These are phyloP conservation scores for Cyaniris semiargus DNA, from an alignment of 2,888 invertebrate genomes.

Conservation along the genomic window DNA sequence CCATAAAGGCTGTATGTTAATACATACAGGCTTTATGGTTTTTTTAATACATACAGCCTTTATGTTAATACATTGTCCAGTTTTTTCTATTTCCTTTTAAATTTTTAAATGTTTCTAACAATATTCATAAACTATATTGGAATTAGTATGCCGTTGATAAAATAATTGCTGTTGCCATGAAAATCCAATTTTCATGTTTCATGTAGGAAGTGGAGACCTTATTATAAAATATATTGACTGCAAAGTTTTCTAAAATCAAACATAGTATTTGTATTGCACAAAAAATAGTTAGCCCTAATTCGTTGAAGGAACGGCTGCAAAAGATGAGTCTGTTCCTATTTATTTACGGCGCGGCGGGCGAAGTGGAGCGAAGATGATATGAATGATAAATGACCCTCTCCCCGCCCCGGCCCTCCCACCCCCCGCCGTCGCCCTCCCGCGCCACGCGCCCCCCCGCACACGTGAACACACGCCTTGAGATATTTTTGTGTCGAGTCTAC, in stretches of 20 bases:
- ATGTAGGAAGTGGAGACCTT: too few species aligned
- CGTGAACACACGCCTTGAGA: constrained; percentile 71
- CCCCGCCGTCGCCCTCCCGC: constrained; percentile 43
- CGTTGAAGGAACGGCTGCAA: constrained; percentile 63
- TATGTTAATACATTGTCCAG: too few species aligned
- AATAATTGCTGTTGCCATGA: too few species aligned
- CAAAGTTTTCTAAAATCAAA: neutral
- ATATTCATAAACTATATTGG: too few species aligned
- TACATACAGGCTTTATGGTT: too few species aligned
- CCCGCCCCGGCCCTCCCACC: constrained; percentile 54
- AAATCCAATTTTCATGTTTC: too few species aligned
- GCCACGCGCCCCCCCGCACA: constrained; percentile 64
- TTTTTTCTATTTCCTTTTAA: too few species aligned
- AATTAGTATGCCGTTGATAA: too few species aligned
- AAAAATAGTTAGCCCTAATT: constrained; percentile 45
- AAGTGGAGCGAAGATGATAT: constrained; percentile 82
- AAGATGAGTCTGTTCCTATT: constrained; percentile 81
- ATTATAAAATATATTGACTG: neutral
- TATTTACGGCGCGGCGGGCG: constrained; percentile 81
- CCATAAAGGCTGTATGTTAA: too few species aligned
- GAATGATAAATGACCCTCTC: constrained; percentile 81
- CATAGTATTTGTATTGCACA: neutral
- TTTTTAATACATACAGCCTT: too few species aligned
- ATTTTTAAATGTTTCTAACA: too few species aligned
- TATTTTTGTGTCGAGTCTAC: constrained; percentile 64